Evolutionary conservation across 2,888 invertebrate species (phyloP).

Genomic region (Drosophila cognata): DNA sequence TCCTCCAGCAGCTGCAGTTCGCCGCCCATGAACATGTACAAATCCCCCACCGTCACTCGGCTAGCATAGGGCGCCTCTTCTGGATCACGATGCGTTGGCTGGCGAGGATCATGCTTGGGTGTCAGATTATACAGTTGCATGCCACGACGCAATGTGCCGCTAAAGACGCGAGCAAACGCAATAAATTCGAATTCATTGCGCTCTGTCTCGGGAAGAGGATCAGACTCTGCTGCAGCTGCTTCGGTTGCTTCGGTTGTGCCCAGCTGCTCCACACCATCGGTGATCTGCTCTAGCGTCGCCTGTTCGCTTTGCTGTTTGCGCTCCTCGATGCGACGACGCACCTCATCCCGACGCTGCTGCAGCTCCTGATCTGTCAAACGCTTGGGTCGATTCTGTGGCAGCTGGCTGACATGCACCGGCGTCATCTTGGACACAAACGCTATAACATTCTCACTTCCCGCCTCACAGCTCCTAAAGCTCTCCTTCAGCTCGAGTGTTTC

Average conservation of each 20-base stretch:
- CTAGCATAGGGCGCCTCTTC: slow-evolving; percentile 83
- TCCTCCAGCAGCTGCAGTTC: slow-evolving; percentile 92
- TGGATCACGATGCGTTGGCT: slow-evolving; percentile 54
- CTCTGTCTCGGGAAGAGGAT: slow-evolving; percentile 54
- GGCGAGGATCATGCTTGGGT: slow-evolving; percentile 93
- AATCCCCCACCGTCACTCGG: slow-evolving; percentile 87
- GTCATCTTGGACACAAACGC: slow-evolving; percentile 89
- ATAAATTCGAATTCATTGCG: slow-evolving; percentile 88
- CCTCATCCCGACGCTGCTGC: slow-evolving; percentile 88
- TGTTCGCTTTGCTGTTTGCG: slow-evolving; percentile 80
- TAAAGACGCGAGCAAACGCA: slow-evolving; percentile 97
- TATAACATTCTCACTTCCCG: slow-evolving; percentile 88
- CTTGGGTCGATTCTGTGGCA: slow-evolving; percentile 93
- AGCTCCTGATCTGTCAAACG: slow-evolving; percentile 91
- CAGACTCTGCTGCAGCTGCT: not conserved
- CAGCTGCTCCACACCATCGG: slow-evolving; percentile 72
- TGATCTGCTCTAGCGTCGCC: slow-evolving; percentile 63
- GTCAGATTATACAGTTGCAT: slow-evolving; percentile 93
- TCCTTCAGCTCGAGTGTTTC: slow-evolving; percentile 90
- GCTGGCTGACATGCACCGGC: slow-evolving; percentile 89
- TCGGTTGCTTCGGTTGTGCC: slow-evolving; percentile 6
- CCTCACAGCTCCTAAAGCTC: slow-evolving; percentile 89
- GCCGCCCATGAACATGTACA: slow-evolving; percentile 97
- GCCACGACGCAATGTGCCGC: slow-evolving; percentile 92
- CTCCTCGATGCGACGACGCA: slow-evolving; percentile 88